A percentile compares a stretch with the other conserved stretches of the same genome.
These are phyloP conservation scores for Corvus cornix DNA, from an alignment of 2,113 vertebrate genomes.

Conservation along the genomic window DNA sequence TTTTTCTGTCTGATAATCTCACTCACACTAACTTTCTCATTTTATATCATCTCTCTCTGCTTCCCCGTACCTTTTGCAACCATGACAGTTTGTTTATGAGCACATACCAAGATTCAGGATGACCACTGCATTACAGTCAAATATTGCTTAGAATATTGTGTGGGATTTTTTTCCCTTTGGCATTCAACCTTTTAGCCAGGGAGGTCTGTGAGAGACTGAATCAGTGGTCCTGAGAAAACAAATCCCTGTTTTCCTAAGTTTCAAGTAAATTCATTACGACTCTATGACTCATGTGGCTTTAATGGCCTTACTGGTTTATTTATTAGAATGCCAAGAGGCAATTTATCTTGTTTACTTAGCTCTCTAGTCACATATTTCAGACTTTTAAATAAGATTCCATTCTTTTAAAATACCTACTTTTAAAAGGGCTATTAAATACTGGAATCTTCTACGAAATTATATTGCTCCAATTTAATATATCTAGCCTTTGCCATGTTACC, in stretches of 20 bases:
- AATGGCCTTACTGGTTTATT: conserved; percentile 15
- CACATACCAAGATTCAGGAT: not conserved
- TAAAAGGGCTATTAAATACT: not conserved
- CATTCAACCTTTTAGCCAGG: conserved; percentile 6
- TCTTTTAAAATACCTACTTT: not conserved
- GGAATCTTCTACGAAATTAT: not conserved
- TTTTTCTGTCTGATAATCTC: not conserved
- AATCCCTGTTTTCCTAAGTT: conserved; percentile 22
- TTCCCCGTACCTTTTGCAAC: not conserved
- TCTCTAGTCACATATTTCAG: not conserved
- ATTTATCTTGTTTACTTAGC: conserved; percentile 33
- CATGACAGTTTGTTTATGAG: not conserved
- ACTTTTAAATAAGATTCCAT: not conserved
- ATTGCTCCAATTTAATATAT: not conserved
- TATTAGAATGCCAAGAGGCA: conserved; percentile 3
- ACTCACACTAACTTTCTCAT: not conserved
- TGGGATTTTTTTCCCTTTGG: not conserved
- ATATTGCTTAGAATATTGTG: not conserved
- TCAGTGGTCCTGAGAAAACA: conserved; percentile 47
- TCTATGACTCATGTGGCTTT: conserved; percentile 59
- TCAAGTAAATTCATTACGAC: conserved; percentile 51
- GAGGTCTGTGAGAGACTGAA: conserved; percentile 14
- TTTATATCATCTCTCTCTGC: not conserved
- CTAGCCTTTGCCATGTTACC: not conserved
- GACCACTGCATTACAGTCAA: not conserved